These are phyloP conservation scores for Scopus umbretta DNA, from an alignment of 2,113 vertebrate genomes.

Conservation along the genomic window DNA sequence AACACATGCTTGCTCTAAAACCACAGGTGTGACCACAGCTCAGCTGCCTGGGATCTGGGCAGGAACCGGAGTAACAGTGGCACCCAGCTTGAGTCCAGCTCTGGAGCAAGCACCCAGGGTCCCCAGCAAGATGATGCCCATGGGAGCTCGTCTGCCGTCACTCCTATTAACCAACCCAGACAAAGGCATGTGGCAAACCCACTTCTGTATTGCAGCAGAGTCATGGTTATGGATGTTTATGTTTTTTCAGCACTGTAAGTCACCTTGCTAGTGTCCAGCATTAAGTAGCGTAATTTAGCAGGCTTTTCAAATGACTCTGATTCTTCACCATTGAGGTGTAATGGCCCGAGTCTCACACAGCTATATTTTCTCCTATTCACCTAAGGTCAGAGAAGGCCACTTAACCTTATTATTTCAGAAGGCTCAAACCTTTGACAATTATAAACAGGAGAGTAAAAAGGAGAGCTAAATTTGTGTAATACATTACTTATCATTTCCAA, in stretches of 20 bases:
- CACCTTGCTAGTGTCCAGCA: background rate
- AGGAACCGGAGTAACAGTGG: background rate
- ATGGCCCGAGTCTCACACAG: constrained; percentile 8
- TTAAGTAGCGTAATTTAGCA: constrained; percentile 33
- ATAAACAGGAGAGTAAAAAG: constrained; percentile 14
- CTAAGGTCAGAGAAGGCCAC: constrained; percentile 1
- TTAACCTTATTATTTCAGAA: constrained; percentile 52
- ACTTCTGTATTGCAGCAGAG: background rate
- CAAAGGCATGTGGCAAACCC: background rate
- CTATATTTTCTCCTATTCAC: constrained; percentile 18
- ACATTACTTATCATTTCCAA: background rate
- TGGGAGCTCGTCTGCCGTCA: background rate
- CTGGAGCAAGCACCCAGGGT: background rate
- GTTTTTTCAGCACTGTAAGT: background rate
- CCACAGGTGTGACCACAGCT: background rate
- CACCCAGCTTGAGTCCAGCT: background rate
- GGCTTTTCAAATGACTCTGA: background rate
- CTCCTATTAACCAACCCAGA: background rate
- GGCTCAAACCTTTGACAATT: background rate
- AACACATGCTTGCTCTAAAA: background rate
- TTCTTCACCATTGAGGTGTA: background rate
- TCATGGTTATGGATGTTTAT: background rate
- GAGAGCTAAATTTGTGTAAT: background rate
- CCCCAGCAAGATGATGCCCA: accelerated
- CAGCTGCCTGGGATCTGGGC: background rate